Conservation (phyloP, 2,113 vertebrate species). For the Alethe diademata region DNA sequence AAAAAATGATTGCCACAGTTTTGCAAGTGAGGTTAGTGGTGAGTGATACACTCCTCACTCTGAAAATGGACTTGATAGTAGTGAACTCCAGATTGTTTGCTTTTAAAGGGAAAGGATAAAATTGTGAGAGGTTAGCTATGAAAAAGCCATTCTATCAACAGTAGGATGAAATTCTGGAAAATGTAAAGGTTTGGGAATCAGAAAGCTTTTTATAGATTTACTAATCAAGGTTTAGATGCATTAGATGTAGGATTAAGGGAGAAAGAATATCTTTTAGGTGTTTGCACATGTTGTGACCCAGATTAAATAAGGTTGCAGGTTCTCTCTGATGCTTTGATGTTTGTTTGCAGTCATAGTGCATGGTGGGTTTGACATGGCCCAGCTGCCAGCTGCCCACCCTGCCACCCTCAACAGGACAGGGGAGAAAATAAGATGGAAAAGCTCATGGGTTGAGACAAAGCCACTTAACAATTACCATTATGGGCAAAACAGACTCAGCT, state of each 20-base stretch:
- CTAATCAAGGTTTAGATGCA: background rate
- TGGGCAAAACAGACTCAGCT: background rate
- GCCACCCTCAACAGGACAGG: background rate
- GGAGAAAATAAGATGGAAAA: background rate
- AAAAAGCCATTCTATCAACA: background rate
- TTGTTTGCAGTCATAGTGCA: background rate
- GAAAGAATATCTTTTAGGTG: background rate
- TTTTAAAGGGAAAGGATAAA: background rate
- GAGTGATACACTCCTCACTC: background rate
- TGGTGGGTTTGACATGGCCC: background rate
- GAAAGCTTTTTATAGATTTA: background rate
- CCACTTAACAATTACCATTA: background rate
- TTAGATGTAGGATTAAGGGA: background rate
- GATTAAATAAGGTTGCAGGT: background rate
- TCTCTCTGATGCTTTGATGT: background rate
- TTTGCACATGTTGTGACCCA: background rate
- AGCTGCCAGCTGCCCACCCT: background rate
- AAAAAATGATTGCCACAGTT: background rate
- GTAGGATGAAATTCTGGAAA: background rate
- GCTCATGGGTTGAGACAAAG: background rate
- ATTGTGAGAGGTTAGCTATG: background rate
- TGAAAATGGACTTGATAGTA: background rate
- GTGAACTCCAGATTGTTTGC: background rate
- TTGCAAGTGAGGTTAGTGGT: background rate
- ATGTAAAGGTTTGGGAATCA: background rate